Evolutionary conservation across 2,113 vertebrate genomes (phyloP), one percentile per base, ranked within the genome.

Genomic region (Phalacrocorax aristotelis): DNA sequence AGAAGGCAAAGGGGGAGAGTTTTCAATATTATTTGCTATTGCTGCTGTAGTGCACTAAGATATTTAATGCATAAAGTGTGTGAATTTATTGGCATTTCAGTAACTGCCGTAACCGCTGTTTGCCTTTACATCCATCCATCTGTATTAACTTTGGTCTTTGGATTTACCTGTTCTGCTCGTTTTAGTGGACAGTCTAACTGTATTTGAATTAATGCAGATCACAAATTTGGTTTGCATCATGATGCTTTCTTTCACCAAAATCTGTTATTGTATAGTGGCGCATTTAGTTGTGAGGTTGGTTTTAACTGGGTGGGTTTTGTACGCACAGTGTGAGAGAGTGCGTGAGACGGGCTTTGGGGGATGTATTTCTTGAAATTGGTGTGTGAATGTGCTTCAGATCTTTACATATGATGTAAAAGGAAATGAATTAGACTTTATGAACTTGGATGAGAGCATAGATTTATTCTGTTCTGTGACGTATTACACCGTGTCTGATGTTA

Each of bases 401-500:
- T 78, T 90, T 82, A 38, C 36, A 6, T 22, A 3, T 44, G 65
- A 74, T 88, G 51, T 90, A 68, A 44, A 65, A 58, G 34, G 60
- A 54, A 87, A 49, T 80, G 49, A 72, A 89, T 93, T 72, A 40
- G 29, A 66, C 36, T 75, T 84, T 93, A 69, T 49, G 74, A 83
- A 61, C 85, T 54, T 60, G 61, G 61, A 68, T 83, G 89, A 93
- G 87, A 93, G 75, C 66, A 51, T 7, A 62, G 89, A 80, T 94
- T 95, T 94, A 80, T 85, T 93, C 92, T 77, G 70, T 49, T 82
- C 69, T 65, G 40, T 84, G 92, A 87, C 75, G 46, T 88, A 46
- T 93, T 86, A 58, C 42, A 84, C 69, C 21, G 3, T n/a, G 48
- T 89, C 65, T 82, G 36, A 74, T 65, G 27, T 90, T 90, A 74